These are phyloP conservation scores for Hirtodrosophila histrioides DNA, from an alignment of 2,888 invertebrate genomes.

Conservation along the genomic window DNA sequence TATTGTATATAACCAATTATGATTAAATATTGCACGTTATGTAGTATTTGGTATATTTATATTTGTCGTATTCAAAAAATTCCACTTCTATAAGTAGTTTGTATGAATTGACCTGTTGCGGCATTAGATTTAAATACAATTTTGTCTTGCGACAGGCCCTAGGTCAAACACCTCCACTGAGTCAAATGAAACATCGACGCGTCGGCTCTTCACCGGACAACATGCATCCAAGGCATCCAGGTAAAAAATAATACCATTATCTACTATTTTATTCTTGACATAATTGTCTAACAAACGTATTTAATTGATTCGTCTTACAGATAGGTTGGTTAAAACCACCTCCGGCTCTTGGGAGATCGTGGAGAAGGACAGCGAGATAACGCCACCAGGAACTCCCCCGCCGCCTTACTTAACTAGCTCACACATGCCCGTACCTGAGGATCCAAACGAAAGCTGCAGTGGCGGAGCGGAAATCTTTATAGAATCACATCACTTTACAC, in stretches of 20 bases:
- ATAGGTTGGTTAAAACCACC: constrained; percentile 83
- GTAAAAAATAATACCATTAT: constrained; percentile 55
- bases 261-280: neutral
- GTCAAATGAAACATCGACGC: constrained; percentile 83
- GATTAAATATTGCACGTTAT: neutral
- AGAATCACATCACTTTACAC: constrained; percentile 79
- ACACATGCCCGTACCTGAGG: constrained; percentile 74
- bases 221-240: constrained; percentile 83
- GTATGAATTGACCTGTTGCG: neutral
- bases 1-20: neutral
- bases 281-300: neutral
- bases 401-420: constrained; percentile 88
- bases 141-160: constrained; percentile 74
- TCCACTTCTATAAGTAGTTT: neutral
- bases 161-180: constrained; percentile 83
- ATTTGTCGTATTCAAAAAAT: neutral
- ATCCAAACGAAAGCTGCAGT: constrained; percentile 59
- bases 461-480: constrained; percentile 69
- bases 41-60: constrained; percentile 5
- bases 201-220: constrained; percentile 84
- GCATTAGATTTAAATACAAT: neutral
- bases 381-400: constrained; percentile 94
- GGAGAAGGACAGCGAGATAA: constrained; percentile 85
- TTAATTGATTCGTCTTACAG: constrained; percentile 46
- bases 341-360: constrained; percentile 84